Base-by-base conservation (phyloP, 2,113 vertebrate genomes). In the Gnathonemus longibarbis region DNA sequence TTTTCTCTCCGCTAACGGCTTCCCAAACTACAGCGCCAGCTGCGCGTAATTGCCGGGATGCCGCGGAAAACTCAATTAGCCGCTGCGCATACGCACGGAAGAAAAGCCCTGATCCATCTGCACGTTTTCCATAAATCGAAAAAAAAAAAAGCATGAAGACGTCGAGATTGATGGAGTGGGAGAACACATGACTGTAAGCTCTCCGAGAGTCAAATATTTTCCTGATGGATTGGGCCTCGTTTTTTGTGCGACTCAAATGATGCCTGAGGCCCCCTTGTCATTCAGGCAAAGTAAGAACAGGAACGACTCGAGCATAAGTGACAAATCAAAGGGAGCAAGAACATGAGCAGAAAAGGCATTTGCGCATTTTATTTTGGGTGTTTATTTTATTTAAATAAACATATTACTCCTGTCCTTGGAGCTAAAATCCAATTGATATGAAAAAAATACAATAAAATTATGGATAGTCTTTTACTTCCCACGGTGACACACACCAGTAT, bases 341-440 rank as follows among this genome's bases (percentile, higher is more conserved):
- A 35, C 27, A 52, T 9, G 15, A 10, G 17, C 9, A 35, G n/a
- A 50, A 52, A 84, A 46, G 35, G 80, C 80, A 21, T 24, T 35
- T 31, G 24, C 1, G 2, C 3, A 10, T 48, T 46, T 46, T 46
- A 84, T 45, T 46, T 27, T 48, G 15, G 17, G 42, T 48, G 39
- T 84, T 84, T 48, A 42, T 84, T 21, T 85, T 50, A 48, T 85
- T 48, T 85, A 50, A 49, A 85, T 85, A 85, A 85, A 85, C 84
- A 24, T 50, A 11, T 84, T 42, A 66, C 62, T 3, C 9, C 17
- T 66, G 62, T 66, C 62, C 9, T 66, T 27, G n/a, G 62, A 66
- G 62, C 62, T 66, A 27, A 66, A 27, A 66, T 66, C n/a, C 9
- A 27, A 66, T 3, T 66, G 8, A 11, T 66, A 66, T 66, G 56